A percentile compares a stretch with the other conserved stretches of the same genome.
Conservation (phyloP, 2,797 vertebrate species). For the Fratercula arctica region DNA sequence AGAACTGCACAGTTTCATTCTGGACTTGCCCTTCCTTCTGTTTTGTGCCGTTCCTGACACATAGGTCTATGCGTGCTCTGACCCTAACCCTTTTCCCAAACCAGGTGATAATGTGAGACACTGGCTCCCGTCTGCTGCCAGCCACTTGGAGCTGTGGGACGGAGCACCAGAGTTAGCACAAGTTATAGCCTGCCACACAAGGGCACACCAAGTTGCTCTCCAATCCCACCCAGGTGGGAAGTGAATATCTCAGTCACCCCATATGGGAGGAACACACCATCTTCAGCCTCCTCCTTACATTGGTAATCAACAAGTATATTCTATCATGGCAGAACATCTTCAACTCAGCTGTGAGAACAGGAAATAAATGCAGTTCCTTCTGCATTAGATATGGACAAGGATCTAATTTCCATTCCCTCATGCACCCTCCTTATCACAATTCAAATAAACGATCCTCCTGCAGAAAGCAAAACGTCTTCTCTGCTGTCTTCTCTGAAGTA, state of each 20-base stretch:
- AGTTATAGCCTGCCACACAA: neutral
- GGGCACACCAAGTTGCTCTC: neutral
- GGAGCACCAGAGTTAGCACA: neutral
- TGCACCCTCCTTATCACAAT: neutral
- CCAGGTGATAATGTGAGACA: neutral
- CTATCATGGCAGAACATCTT: neutral
- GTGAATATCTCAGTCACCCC: neutral
- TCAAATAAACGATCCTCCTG: neutral
- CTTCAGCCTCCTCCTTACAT: neutral
- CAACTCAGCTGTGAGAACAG: neutral
- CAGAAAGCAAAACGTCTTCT: neutral
- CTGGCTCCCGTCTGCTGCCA: neutral
- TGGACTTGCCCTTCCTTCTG: neutral
- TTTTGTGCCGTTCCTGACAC: neutral
- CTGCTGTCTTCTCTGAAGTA: neutral
- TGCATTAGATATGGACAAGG: neutral
- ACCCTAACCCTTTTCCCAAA: neutral
- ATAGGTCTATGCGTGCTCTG: fast-evolving
- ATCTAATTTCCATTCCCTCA: neutral
- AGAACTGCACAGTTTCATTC: neutral
- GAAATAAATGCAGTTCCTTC: constrained; percentile 38
- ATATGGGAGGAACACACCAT: neutral
- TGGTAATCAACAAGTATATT: neutral
- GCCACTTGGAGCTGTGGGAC: neutral
- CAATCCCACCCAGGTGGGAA: neutral